Percentiles rank a stretch among this genome's conserved stretches.
Conservation (phyloP, 2,888 invertebrate genomes). For the Sclerodermus sp. region DNA sequence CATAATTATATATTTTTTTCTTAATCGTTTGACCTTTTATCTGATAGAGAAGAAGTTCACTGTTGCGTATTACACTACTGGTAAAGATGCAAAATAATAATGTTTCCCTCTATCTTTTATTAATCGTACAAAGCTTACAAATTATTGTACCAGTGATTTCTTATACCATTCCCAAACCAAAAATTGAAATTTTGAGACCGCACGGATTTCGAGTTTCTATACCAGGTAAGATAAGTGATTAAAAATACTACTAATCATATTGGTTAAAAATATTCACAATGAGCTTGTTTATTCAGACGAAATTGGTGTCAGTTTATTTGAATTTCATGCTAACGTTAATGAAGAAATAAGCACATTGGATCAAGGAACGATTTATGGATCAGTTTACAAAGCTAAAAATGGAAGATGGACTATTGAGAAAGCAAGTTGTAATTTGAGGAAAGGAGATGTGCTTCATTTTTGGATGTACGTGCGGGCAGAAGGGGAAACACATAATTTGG, state of each 20-base stretch:
- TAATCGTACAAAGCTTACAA: too few relatives aligned
- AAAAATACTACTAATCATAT: background rate
- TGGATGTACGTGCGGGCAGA: slow-evolving; percentile 65
- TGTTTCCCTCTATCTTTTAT: too few relatives aligned
- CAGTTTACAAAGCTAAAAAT: slow-evolving; percentile 55
- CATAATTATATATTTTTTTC: too few relatives aligned
- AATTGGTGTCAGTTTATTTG: slow-evolving; percentile 62
- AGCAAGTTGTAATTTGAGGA: slow-evolving; percentile 53
- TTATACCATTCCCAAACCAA: slow-evolving; percentile 48
- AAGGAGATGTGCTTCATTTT: slow-evolving; percentile 65
- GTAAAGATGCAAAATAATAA: too few relatives aligned
- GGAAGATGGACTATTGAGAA: slow-evolving; percentile 63
- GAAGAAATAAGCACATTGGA: slow-evolving; percentile 58
- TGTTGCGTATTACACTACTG: too few relatives aligned
- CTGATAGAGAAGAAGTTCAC: too few relatives aligned
- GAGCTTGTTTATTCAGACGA: slow-evolving; percentile 50
- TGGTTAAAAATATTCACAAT: background rate
- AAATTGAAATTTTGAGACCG: slow-evolving; percentile 47
- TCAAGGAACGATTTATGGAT: slow-evolving; percentile 62
- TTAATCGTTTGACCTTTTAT: too few relatives aligned
- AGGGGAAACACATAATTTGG: slow-evolving; percentile 58
- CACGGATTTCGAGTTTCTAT: slow-evolving; percentile 55
- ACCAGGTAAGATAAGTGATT: slow-evolving; percentile 43
- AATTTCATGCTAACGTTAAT: slow-evolving; percentile 69
- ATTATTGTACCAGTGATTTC: background rate